Evolutionary conservation across 2,888 invertebrate species (phyloP).

Genomic region (Troglohyphantes excavatus): DNA sequence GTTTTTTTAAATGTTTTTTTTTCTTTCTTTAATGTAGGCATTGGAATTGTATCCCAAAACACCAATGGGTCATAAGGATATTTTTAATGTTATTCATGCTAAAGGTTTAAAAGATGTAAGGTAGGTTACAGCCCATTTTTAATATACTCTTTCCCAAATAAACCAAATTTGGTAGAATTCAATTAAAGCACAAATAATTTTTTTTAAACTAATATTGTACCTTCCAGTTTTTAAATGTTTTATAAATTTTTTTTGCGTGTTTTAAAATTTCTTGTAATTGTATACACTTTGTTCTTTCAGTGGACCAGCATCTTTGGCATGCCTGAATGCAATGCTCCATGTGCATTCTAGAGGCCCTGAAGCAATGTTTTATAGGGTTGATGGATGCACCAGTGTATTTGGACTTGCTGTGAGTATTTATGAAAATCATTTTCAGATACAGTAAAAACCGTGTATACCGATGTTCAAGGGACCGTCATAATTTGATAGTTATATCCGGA

Average conservation of each 20-base stretch:
- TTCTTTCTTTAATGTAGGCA: conserved; percentile 68
- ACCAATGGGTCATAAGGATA: conserved; percentile 80
- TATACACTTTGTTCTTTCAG: conserved; percentile 76
- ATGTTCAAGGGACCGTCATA: no score
- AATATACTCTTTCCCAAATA: no score
- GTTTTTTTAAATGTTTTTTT: not conserved
- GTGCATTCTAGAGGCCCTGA: conserved; percentile 81
- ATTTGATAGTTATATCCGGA: no score
- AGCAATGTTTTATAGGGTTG: conserved; percentile 81
- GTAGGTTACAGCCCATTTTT: conserved; percentile 73
- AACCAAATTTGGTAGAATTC: no score
- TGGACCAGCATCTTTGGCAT: conserved; percentile 80
- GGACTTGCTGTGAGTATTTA: conserved; percentile 79
- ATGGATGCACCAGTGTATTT: conserved; percentile 79
- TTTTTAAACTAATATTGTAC: no score
- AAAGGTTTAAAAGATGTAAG: conserved; percentile 80
- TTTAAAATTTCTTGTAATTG: no score
- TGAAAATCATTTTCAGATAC: no score
- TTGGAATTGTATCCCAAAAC: conserved; percentile 80
- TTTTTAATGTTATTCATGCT: conserved; percentile 79
- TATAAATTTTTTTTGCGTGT: no score
- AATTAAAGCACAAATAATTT: no score
- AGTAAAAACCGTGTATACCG: no score
- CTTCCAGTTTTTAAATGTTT: no score
- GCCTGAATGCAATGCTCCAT: conserved; percentile 82